Evolutionary conservation across 1,140 invertebrate species (phyloP).

Genomic region (Lethrus apterus): DNA sequence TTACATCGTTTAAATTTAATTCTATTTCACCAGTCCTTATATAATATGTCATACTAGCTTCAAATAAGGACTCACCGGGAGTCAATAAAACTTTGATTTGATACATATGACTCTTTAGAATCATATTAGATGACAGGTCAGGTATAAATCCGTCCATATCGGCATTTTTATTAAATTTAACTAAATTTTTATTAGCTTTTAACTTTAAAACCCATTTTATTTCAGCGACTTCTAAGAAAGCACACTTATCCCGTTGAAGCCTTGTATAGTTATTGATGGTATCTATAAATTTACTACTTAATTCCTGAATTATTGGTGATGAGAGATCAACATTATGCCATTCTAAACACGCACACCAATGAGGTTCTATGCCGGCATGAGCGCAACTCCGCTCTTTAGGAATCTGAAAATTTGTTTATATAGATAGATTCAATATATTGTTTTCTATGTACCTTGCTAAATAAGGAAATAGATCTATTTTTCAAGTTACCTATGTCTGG

Average conservation of each 20-base stretch:
- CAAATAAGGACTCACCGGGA: slow-evolving; percentile 71
- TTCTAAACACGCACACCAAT: slow-evolving; percentile 91
- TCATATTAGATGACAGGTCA: slow-evolving; percentile 60
- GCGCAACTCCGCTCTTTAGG: slow-evolving; percentile 67
- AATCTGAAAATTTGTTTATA: too few species aligned
- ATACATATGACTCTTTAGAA: slow-evolving; percentile 55
- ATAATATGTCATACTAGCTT: slow-evolving; percentile 64
- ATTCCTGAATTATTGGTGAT: slow-evolving; percentile 33
- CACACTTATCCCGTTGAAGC: slow-evolving; percentile 54
- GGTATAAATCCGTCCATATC: slow-evolving; percentile 79
- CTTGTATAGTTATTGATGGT: slow-evolving; percentile 50
- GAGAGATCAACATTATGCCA: slow-evolving; percentile 33
- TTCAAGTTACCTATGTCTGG: slow-evolving; percentile 45
- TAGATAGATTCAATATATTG: too few species aligned
- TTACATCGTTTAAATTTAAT: slow-evolving; percentile 69
- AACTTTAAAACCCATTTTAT: slow-evolving; percentile 64
- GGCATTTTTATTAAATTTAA: slow-evolving; percentile 67
- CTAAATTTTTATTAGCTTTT: slow-evolving; percentile 57
- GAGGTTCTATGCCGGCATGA: slow-evolving; percentile 84
- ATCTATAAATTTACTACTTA: slow-evolving; percentile 32
- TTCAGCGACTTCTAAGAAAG: slow-evolving; percentile 47
- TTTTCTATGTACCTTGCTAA: slow-evolving; percentile 66
- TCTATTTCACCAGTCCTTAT: slow-evolving; percentile 50
- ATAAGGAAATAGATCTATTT: slow-evolving; percentile 60
- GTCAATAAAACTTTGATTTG: slow-evolving; percentile 68